Evolutionary conservation across 2,113 vertebrate genomes (phyloP), one percentile per base, ranked within the genome.

Genomic region (Cheilinus undulatus): DNA sequence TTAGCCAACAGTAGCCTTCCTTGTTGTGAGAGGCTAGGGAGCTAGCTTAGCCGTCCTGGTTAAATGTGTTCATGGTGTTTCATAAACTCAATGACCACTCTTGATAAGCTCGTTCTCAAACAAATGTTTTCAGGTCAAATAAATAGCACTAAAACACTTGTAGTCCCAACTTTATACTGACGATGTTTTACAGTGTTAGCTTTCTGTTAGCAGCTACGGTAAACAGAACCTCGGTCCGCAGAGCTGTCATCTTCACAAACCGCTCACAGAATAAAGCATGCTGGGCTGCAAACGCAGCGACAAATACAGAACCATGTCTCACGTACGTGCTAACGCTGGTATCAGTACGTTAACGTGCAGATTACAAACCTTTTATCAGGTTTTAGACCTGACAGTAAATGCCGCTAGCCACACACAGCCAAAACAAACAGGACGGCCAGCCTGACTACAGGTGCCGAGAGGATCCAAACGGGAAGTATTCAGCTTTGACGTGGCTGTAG

Each of bases 361-460:
- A 66, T 13, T 58, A 83, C 88, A 34, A 78, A 92, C 88, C 91
- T 89, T 78, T 27, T 10, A 58, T 57, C 68, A 73, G 64, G 60
- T 80, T 80, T 76, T 69, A 17, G 45, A 69, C 54, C 69, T 74
- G 83, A 73, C 76, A 77, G 54, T 56, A 78, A 69, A 64, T 7
- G 23, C n/a, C 51, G 43, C 34, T 19, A 52, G 26, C 4, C 34
- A 36, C 13, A 67, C 24, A 64, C 72, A 78, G 78, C 65, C 81
- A 85, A 87, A 90, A 89, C 88, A 91, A 85, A 63, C 9, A 5
- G n/a, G 27, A 13, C 52, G 61, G 20, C 27, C 57, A 34, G 38
- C 23, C 48, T 4, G 63, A 75, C 69, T 90, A 91, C 85, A 2
- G 89, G 1, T 7, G 26, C 84, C 3, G 42, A 20, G 54, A 58